Percentiles rank a stretch among this genome's conserved stretches.
phyloP scores from a whole-genome alignment of 2,797 vertebrate genomes.

The Carapus acus region DNA sequence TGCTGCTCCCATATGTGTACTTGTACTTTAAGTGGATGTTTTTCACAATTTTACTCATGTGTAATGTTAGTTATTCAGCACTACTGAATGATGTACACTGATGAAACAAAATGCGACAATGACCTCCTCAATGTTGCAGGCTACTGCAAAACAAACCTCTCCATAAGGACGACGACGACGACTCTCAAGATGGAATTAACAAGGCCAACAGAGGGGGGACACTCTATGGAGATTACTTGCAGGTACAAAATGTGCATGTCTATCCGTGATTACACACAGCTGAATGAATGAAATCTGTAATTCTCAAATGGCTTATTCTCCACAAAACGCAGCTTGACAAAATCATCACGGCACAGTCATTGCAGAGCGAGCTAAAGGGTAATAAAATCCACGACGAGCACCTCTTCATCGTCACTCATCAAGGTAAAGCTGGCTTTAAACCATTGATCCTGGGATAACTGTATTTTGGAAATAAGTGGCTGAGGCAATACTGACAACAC shows the following conservation, averaged over 20 bases:
- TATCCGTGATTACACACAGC: too few species aligned
- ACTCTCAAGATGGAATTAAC: conserved; percentile 81
- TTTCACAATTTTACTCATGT: not conserved
- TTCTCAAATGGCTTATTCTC: too few species aligned
- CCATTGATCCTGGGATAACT: too few species aligned
- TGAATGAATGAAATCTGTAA: too few species aligned
- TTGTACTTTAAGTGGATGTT: not conserved
- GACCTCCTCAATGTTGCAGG: conserved; percentile 57
- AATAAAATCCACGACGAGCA: conserved; percentile 97
- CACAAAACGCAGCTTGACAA: conserved; percentile 81
- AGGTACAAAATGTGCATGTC: conserved; percentile 65
- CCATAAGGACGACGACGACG: conserved; percentile 60
- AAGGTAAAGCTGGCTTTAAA: conserved; percentile 73
- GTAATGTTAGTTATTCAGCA: not conserved
- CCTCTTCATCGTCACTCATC: conserved; percentile 97
- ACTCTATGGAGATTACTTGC: conserved; percentile 86
- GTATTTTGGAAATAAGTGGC: too few species aligned
- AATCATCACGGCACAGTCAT: conserved; percentile 83
- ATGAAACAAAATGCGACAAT: conserved; percentile 12
- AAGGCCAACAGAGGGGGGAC: conserved; percentile 85
- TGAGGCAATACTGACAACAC: too few species aligned
- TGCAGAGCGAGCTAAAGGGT: conserved; percentile 89
- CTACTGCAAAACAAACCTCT: conserved; percentile 76
- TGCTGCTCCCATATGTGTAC: not conserved
- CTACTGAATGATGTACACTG: conserved; percentile 1